A percentile compares a stretch with the other conserved stretches of the same genome.
Conservation (phyloP, 2,113 vertebrate species). For the Neomonachus schauinslandi region DNA sequence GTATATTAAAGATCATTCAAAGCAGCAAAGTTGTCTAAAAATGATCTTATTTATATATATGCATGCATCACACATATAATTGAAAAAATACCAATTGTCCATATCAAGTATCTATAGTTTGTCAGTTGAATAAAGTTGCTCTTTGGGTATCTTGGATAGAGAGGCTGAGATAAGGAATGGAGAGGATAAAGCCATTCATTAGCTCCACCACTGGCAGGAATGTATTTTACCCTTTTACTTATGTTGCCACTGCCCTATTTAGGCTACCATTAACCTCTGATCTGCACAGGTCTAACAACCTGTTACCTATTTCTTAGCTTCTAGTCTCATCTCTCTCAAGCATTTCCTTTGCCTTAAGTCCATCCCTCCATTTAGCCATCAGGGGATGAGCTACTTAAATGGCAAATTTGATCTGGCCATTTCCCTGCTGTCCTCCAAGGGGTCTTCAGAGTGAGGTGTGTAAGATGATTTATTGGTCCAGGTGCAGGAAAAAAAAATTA, state of each 20-base stretch:
- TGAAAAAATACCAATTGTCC: not conserved
- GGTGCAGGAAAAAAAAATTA: not conserved
- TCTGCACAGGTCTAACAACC: not conserved
- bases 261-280: not conserved
- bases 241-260: not conserved
- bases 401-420: not conserved
- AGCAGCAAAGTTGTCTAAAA: conserved; percentile 16
- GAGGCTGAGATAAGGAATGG: not conserved
- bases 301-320: not conserved
- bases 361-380: not conserved
- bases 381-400: not conserved
- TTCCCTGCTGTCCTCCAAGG: not conserved
- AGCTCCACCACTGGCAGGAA: not conserved
- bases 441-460: not conserved
- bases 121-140: not conserved
- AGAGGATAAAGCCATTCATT: not conserved
- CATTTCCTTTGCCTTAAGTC: not conserved
- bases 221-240: not conserved
- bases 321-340: not conserved
- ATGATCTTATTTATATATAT: not conserved
- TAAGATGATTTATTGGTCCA: not conserved
- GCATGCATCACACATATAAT: not conserved
- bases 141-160: not conserved
- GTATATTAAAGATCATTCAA: not conserved
- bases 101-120: not conserved